Conservation (phyloP, 2,113 vertebrate species). For the Lepisosteus osseus region DNA sequence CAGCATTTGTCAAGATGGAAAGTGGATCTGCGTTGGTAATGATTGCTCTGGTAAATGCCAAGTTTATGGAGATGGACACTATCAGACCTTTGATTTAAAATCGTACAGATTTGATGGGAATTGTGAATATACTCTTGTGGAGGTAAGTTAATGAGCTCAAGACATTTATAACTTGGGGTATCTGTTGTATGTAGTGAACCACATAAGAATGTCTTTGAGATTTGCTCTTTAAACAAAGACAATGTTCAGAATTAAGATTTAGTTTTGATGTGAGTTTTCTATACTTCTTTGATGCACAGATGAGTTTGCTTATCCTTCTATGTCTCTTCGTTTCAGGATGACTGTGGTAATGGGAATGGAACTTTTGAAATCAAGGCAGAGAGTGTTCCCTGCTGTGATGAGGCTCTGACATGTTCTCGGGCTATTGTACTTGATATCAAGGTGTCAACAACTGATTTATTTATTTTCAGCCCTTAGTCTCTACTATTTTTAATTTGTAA, state of each 20-base stretch:
- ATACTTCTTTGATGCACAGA: too few species aligned
- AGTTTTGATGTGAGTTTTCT: too few species aligned
- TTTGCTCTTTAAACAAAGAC: too few species aligned
- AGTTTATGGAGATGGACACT: conserved; percentile 70
- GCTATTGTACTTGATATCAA: conserved; percentile 60
- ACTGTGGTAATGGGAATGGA: conserved; percentile 48
- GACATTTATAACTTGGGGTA: too few species aligned
- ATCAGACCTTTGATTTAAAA: conserved; percentile 65
- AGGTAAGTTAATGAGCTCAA: conserved; percentile 45
- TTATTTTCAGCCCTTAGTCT: too few species aligned
- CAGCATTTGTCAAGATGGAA: conserved; percentile 57
- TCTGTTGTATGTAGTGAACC: too few species aligned
- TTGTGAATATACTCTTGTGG: conserved; percentile 63
- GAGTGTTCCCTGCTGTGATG: conserved; percentile 78
- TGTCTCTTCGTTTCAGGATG: conserved; percentile 54
- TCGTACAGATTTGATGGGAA: conserved; percentile 64
- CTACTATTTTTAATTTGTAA: too few species aligned
- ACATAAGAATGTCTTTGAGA: too few species aligned
- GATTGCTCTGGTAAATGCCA: conserved; percentile 57
- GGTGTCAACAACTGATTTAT: conserved; percentile 41
- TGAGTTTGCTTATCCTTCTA: background rate
- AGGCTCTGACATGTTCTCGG: conserved; percentile 75
- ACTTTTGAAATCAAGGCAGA: conserved; percentile 70
- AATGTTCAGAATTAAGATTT: too few species aligned
- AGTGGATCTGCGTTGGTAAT: conserved; percentile 51